These are phyloP conservation scores for Euura lappo DNA, from an alignment of 1,140 invertebrate species.

Conservation along the genomic window DNA sequence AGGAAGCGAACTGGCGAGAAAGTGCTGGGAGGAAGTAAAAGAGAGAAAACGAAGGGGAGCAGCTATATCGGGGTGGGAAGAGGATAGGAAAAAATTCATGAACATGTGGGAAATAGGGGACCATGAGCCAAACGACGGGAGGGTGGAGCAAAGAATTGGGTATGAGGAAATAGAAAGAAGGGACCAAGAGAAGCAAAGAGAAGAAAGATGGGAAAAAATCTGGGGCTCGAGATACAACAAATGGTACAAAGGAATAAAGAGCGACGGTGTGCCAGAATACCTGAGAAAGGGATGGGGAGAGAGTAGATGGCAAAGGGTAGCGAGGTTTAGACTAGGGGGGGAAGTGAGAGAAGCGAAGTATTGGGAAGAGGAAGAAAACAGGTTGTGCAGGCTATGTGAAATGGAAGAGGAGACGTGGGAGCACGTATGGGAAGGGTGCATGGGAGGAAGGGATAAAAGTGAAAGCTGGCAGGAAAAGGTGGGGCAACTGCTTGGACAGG, in stretches of 20 bases:
- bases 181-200: not conserved
- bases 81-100: not conserved
- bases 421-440: not conserved
- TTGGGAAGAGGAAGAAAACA: not conserved
- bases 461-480: slow-evolving; percentile 10
- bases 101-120: not conserved
- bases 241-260: not conserved
- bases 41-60: not conserved
- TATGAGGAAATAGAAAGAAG: not conserved
- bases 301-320: not conserved
- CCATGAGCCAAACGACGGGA: not conserved
- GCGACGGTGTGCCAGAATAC: not conserved
- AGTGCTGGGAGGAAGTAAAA: too few relatives aligned
- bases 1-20: not conserved
- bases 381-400: not conserved
- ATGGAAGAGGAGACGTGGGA: not conserved
- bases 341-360: not conserved
- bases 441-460: not conserved
- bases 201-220: not conserved
- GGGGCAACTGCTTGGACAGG: slow-evolving; percentile 4
- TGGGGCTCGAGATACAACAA: not conserved
- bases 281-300: not conserved
- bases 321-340: not conserved
- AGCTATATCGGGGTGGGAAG: not conserved
- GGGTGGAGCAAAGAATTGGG: not conserved